Evolutionary conservation across 1,140 invertebrate species (phyloP).

Genomic region (Heterodera schachtii): DNA sequence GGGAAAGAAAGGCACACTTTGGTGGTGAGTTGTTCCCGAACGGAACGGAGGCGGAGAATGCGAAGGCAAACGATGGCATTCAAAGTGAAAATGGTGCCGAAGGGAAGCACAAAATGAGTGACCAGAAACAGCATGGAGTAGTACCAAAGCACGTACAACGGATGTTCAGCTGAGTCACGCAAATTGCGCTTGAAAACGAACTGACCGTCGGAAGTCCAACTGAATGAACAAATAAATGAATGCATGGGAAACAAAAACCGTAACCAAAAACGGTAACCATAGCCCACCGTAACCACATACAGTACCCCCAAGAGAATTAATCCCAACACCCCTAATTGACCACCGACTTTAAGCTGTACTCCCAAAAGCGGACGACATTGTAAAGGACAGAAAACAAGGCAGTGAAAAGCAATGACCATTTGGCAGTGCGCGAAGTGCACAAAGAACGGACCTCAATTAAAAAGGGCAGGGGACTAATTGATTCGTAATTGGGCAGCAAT

Average conservation of each 20-base stretch:
- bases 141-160: slow-evolving; percentile 53
- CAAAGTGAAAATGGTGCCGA: slow-evolving; percentile 52
- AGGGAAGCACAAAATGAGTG: slow-evolving; percentile 62
- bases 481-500: no score
- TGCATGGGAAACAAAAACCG: no score
- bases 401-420: slow-evolving; percentile 51
- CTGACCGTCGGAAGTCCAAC: slow-evolving; percentile 27
- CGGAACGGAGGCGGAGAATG: slow-evolving; percentile 51
- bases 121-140: slow-evolving; percentile 57
- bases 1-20: slow-evolving; percentile 34
- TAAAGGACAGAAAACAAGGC: slow-evolving; percentile 52
- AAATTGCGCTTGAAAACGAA: slow-evolving; percentile 52
- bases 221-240: slow-evolving; percentile 7
- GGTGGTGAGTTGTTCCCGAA: slow-evolving; percentile 49
- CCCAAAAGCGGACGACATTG: slow-evolving; percentile 60
- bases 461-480: neutral
- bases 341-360: slow-evolving; percentile 50
- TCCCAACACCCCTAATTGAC: neutral
- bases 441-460: slow-evolving; percentile 48
- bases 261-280: no score
- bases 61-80: slow-evolving; percentile 55
- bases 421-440: slow-evolving; percentile 58
- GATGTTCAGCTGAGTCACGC: slow-evolving; percentile 46
- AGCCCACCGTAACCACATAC: no score
- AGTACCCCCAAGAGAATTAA: neutral